Conservation (phyloP, 2,797 vertebrate genomes). For the Clamator glandarius region DNA sequence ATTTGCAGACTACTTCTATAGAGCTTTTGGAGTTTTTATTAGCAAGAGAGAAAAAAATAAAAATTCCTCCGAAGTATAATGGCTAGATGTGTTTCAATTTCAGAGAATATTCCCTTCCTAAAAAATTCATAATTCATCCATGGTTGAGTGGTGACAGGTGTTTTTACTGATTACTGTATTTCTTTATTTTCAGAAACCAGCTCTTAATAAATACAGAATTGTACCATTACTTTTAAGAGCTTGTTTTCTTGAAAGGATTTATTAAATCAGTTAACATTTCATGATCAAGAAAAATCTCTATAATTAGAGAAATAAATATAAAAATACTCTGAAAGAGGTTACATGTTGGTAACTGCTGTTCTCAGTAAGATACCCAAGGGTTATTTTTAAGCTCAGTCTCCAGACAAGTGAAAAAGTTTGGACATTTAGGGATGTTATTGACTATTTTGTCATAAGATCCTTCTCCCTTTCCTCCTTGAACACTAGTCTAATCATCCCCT, state of each 20-base stretch:
- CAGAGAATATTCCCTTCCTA: not conserved
- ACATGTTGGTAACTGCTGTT: not conserved
- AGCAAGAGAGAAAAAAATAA: not conserved
- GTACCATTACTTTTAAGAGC: not conserved
- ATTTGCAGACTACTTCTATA: not conserved
- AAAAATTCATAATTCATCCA: not conserved
- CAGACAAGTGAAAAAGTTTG: not conserved
- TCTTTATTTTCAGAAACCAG: constrained; percentile 3
- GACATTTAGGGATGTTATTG: not conserved
- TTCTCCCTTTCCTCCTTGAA: not conserved
- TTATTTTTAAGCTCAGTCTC: not conserved
- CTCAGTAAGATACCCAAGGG: not conserved
- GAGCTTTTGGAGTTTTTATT: not conserved
- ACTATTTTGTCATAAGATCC: not conserved
- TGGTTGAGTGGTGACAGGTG: not conserved
- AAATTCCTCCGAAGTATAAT: not conserved
- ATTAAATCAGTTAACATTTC: constrained; percentile 7
- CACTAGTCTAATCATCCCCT: too few species aligned
- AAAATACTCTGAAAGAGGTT: not conserved
- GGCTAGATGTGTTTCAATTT: not conserved
- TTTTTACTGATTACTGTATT: not conserved
- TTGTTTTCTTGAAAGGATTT: not conserved
- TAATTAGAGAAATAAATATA: not conserved
- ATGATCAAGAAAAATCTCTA: not conserved
- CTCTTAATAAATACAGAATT: not conserved